Conservation (phyloP, 2,888 invertebrate species). For the Pterobdella sp. region DNA sequence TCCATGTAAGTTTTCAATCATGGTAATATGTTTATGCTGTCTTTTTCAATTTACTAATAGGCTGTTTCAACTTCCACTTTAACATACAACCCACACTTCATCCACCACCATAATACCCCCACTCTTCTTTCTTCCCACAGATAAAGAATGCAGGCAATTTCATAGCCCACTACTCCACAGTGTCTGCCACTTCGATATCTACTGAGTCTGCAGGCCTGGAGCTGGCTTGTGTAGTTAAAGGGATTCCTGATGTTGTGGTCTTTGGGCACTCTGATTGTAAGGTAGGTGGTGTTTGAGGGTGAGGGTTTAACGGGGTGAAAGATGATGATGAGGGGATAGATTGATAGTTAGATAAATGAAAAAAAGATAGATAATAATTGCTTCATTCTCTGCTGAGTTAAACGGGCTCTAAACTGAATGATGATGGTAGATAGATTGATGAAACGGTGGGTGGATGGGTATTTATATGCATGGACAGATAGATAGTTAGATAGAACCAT, state of each 20-base stretch:
- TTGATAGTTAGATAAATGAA: background rate
- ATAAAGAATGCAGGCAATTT: conserved; percentile 82
- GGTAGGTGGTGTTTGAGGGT: conserved; percentile 45
- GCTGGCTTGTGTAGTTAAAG: conserved; percentile 81
- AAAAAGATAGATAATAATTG: background rate
- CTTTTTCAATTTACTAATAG: background rate
- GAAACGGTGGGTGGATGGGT: background rate
- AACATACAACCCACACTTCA: background rate
- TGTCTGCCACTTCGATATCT: conserved; percentile 67
- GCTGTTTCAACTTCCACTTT: background rate
- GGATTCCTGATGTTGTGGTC: conserved; percentile 82
- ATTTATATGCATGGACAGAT: too few relatives aligned
- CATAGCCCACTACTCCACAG: conserved; percentile 65
- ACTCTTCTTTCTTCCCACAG: background rate
- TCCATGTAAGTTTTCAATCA: conserved; percentile 62
- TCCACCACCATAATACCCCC: background rate
- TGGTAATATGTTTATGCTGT: background rate
- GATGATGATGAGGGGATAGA: background rate
- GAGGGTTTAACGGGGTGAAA: background rate
- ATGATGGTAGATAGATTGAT: too few relatives aligned
- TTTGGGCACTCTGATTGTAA: conserved; percentile 97
- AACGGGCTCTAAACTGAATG: too few relatives aligned
- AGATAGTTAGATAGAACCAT: background rate
- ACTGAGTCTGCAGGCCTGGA: conserved; percentile 93
- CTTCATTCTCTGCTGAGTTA: too few relatives aligned